Evolutionary conservation across 2,797 vertebrate species (phyloP), one percentile per base, ranked within the genome.

Genomic region (Clarias platycephalus): DNA sequence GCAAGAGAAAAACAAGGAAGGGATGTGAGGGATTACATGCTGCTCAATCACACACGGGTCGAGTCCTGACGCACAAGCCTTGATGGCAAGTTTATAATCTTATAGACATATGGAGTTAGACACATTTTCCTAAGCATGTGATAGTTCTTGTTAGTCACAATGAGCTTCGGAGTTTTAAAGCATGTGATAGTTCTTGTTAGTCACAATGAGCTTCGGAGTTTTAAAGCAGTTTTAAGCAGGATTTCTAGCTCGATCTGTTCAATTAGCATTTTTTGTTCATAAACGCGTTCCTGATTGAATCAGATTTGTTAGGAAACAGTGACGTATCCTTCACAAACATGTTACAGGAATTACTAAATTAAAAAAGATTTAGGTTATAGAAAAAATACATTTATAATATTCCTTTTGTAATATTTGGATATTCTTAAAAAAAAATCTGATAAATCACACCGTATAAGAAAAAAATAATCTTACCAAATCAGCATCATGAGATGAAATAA

Each of bases 21-120:
- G 88, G 83, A 86, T 88, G 88, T 87, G 86, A 85, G 85, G 37
- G 83, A 88, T 88, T 87, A 86, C 80, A 89, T 85, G 87, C 84
- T 86, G 67, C 68, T 76, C 82, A 78, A 82, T 80, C 79, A 34
- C 68, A 85, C 37, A 83, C 83, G 71, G 53, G 71, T 40, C 66
- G 49, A 72, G 57, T 34, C 84, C 85, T 83, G 85, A 86, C 84
- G 77, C 71, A 81, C 57, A 12, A 3, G 9, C 10, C 63, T 34
- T 26, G 31, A 60, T 24, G 3, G 24, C 34, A 24, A 26, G 16
- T 60, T 31, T 80, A 66, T 80, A 80, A 66, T 80, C 62, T 13
- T 20, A 40, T 8, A 31, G 60, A 63, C 16, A n/a, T 64, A 28
- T 22, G 62, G 37, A 1, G 60, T 20, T 10, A 22, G 40, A 66